Evolutionary conservation across 2,888 invertebrate genomes (phyloP).

Genomic region (Scaptomyza parva): DNA sequence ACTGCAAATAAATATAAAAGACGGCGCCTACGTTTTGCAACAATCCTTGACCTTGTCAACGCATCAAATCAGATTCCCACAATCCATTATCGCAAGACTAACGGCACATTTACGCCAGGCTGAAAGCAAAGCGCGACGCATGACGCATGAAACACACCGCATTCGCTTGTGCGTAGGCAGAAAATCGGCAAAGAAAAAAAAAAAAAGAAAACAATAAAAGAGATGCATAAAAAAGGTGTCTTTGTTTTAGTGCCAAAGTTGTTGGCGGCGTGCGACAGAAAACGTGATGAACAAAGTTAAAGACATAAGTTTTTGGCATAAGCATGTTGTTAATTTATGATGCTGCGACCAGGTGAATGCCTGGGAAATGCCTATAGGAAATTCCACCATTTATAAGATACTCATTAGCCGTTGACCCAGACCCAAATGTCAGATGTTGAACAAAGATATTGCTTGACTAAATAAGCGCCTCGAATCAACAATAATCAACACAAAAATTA

Average conservation of each 20-base stretch:
- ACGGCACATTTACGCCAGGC: constrained; percentile 50
- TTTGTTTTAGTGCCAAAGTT: constrained; percentile 46
- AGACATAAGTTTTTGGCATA: constrained; percentile 37
- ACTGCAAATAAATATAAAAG: constrained; percentile 14
- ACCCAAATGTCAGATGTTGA: constrained; percentile 59
- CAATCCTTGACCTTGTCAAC: constrained; percentile 72
- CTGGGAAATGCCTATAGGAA: constrained; percentile 48
- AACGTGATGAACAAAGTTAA: constrained; percentile 33
- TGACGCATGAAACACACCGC: constrained; percentile 40
- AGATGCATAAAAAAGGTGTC: constrained; percentile 43
- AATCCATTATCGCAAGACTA: constrained; percentile 52
- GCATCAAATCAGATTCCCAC: constrained; percentile 61
- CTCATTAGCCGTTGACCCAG: constrained; percentile 67
- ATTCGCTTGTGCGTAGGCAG: constrained; percentile 54
- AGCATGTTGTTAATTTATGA: constrained; percentile 64
- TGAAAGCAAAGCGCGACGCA: constrained; percentile 35
- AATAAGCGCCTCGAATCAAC: constrained; percentile 27
- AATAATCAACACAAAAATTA: constrained; percentile 6
- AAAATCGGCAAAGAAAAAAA: constrained; percentile 19
- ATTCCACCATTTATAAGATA: constrained; percentile 43
- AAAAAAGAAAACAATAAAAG: constrained; percentile 11
- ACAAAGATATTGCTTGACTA: constrained; percentile 9
- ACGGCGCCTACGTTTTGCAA: constrained; percentile 20
- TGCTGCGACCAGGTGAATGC: constrained; percentile 36
- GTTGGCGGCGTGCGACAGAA: constrained; percentile 43